Conservation (phyloP, 2,888 invertebrate genomes). For the Trichogramma dendrolimi region DNA sequence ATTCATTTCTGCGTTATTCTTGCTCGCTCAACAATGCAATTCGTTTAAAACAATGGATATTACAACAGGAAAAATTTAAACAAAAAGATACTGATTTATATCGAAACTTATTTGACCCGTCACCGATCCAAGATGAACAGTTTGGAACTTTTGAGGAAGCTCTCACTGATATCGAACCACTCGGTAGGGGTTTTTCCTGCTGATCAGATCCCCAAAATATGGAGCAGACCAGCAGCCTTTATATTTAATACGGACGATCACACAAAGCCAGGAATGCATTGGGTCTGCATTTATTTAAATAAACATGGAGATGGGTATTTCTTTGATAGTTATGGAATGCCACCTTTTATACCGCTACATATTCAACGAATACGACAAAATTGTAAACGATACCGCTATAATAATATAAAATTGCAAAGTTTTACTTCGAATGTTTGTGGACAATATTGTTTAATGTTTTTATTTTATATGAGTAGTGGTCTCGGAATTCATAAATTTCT, state of each 20-base stretch:
- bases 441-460: too few relatives aligned
- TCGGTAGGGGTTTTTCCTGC: slow-evolving; percentile 3
- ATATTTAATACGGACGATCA: slow-evolving; percentile 4
- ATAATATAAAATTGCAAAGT: too few relatives aligned
- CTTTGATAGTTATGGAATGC: slow-evolving; percentile 3
- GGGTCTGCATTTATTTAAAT: not conserved
- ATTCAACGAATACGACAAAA: not conserved
- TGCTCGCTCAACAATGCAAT: not conserved
- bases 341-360: not conserved
- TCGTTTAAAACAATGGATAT: not conserved
- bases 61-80: too few relatives aligned
- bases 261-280: slow-evolving; percentile 17
- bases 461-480: too few relatives aligned
- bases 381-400: too few relatives aligned
- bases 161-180: not conserved
- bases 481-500: too few relatives aligned
- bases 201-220: slow-evolving; percentile 1
- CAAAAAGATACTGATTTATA: too few relatives aligned
- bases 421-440: too few relatives aligned
- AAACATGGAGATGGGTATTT: not conserved
- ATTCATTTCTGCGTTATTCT: not conserved
- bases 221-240: slow-evolving; percentile 3
- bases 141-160: not conserved
- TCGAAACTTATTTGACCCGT: too few relatives aligned
- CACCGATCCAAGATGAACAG: not conserved